These are phyloP conservation scores for Pseudochirops corinnae DNA, from an alignment of 2,797 vertebrate species.

Conservation along the genomic window DNA sequence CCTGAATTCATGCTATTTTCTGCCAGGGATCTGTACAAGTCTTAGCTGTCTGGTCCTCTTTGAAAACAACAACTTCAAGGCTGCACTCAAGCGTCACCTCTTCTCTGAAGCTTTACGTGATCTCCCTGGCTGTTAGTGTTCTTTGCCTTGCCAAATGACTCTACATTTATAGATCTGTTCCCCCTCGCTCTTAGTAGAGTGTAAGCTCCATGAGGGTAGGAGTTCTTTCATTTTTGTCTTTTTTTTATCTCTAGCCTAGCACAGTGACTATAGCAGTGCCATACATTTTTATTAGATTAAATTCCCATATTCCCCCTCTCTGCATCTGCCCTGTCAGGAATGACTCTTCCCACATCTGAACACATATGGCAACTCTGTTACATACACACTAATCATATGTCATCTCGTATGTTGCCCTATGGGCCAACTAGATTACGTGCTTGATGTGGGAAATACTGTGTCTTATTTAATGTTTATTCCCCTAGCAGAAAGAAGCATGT, in stretches of 20 bases:
- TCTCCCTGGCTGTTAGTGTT: not conserved
- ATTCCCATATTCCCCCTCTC: not conserved
- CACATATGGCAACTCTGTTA: too few relatives aligned
- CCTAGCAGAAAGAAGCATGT: too few relatives aligned
- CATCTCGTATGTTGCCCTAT: too few relatives aligned
- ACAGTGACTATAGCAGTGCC: not conserved
- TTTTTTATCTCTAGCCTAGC: not conserved
- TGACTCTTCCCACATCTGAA: not conserved
- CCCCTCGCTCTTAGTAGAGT: not conserved
- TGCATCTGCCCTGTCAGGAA: not conserved
- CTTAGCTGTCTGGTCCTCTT: not conserved
- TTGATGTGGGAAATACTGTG: not conserved
- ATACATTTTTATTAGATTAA: not conserved
- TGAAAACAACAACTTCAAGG: not conserved
- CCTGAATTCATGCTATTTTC: not conserved
- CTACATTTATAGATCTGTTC: not conserved
- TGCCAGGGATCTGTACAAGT: not conserved
- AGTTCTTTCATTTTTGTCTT: not conserved
- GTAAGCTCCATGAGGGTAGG: not conserved
- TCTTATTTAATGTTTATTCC: not conserved
- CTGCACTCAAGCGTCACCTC: not conserved
- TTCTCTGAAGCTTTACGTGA: not conserved
- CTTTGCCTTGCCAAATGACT: not conserved
- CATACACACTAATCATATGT: not conserved
- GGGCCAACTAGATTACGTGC: not conserved